These are phyloP conservation scores for Nyctalus aviator DNA, from an alignment of 2,797 vertebrate genomes.

Conservation along the genomic window DNA sequence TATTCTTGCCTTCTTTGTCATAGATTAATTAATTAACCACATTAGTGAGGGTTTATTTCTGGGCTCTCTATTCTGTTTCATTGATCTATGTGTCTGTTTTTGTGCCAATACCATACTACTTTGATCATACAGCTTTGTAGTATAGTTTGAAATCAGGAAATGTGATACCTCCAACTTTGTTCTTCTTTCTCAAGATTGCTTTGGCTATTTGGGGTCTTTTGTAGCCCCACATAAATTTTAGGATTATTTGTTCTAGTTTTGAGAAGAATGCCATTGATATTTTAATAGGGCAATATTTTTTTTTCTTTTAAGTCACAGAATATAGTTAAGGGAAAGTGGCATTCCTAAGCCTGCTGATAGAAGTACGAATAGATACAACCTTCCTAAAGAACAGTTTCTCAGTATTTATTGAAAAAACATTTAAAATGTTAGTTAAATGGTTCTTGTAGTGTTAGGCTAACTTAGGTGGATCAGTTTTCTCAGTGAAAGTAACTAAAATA, in stretches of 20 bases:
- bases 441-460: background rate
- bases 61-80: background rate
- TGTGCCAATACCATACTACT: background rate
- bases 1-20: background rate
- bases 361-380: background rate
- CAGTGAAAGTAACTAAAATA: background rate
- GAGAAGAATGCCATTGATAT: background rate
- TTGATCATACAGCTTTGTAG: background rate
- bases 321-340: background rate
- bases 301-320: conserved; percentile 27
- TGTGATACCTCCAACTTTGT: background rate
- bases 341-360: background rate
- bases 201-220: background rate
- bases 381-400: conserved; percentile 24
- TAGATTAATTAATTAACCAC: background rate
- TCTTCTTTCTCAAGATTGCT: background rate
- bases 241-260: background rate
- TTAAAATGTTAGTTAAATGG: background rate
- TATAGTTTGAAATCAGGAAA: background rate
- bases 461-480: background rate
- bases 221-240: background rate
- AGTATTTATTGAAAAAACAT: conserved; percentile 43
- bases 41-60: background rate
- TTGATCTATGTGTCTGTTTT: background rate
- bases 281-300: background rate